Conservation (phyloP, 92 coral and sea anemone species). For the Parazoanthus swiftii region DNA sequence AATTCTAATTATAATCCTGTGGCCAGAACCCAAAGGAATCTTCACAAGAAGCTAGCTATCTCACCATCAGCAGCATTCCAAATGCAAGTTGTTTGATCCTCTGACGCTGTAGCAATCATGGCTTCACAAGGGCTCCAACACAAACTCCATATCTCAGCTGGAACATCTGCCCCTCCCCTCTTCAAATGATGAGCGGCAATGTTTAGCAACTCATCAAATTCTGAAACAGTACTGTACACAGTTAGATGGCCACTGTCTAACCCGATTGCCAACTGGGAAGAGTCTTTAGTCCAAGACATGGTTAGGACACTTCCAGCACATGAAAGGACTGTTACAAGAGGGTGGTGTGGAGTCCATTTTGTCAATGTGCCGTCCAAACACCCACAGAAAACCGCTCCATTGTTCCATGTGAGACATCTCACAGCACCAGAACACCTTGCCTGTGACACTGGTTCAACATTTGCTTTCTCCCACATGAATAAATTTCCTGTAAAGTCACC, state of each 20-base stretch:
- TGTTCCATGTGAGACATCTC: conserved; percentile 73
- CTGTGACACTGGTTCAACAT: conserved; percentile 47
- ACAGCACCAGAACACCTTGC: conserved; percentile 60
- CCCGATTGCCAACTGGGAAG: conserved; percentile 65
- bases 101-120: conserved; percentile 92
- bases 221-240: conserved; percentile 54
- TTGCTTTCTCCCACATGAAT: conserved; percentile 66
- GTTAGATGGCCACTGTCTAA: conserved; percentile 72
- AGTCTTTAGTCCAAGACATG: conserved; percentile 68
- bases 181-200: conserved; percentile 61
- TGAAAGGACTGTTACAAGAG: conserved; percentile 41
- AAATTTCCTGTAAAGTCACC: conserved; percentile 88
- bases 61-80: conserved; percentile 70
- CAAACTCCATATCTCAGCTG: conserved; percentile 86
- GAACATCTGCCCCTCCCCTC: conserved; percentile 41
- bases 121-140: conserved; percentile 87
- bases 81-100: conserved; percentile 81
- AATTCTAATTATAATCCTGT: too few species aligned
- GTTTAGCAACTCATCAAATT: conserved; percentile 62
- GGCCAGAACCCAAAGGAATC: too few species aligned
- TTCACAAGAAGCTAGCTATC: neutral
- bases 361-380: conserved; percentile 70
- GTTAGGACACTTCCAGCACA: conserved; percentile 72
- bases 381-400: conserved; percentile 63
- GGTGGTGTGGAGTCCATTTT: conserved; percentile 59